Percentiles rank a stretch among this genome's conserved stretches.
Conservation (phyloP, 2,113 vertebrate species). For the Sturnus vulgaris region DNA sequence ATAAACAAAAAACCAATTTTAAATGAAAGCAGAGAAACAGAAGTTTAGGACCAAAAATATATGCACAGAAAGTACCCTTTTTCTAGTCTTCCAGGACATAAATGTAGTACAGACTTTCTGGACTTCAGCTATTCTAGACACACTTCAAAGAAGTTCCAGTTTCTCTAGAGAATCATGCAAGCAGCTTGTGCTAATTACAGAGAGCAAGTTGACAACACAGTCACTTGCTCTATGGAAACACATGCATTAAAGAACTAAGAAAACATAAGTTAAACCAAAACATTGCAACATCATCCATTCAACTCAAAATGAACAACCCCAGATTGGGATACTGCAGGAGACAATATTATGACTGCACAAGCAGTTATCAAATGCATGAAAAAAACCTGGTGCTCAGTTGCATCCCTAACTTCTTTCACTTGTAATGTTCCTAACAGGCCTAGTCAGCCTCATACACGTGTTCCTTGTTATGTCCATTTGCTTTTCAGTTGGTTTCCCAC, state of each 20-base stretch:
- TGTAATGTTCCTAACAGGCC: not conserved
- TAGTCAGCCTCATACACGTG: not conserved
- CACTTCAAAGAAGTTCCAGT: not conserved
- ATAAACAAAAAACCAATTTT: not conserved
- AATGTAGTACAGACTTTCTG: not conserved
- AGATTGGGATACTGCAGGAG: not conserved
- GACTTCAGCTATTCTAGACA: not conserved
- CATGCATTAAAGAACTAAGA: not conserved
- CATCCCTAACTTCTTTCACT: not conserved
- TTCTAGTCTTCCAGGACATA: not conserved
- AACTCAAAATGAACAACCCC: not conserved
- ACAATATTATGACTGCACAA: not conserved
- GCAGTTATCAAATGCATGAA: not conserved
- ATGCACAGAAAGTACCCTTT: not conserved
- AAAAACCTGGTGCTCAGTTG: not conserved
- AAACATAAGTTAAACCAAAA: not conserved
- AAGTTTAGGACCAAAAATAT: not conserved
- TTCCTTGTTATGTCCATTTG: constrained; percentile 26
- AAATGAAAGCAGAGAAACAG: not conserved
- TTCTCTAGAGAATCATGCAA: not conserved
- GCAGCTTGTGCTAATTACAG: constrained; percentile 6
- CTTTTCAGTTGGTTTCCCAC: constrained; percentile 43
- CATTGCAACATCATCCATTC: not conserved
- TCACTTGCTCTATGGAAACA: not conserved
- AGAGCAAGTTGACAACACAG: not conserved